Evolutionary conservation across 2,888 invertebrate genomes (phyloP).

Genomic region (Troides aeacus): DNA sequence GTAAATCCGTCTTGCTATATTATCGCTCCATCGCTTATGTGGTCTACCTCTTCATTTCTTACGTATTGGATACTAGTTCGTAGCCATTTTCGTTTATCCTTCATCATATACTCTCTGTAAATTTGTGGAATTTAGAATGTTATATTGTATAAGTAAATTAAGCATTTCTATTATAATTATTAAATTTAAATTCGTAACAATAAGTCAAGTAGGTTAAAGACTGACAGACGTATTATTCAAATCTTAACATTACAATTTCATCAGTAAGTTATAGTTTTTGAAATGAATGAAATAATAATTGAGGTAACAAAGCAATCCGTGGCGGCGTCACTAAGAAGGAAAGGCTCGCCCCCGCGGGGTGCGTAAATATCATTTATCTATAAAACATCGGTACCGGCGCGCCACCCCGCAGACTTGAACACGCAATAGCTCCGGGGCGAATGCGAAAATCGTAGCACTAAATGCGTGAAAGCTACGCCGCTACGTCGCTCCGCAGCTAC

Average conservation of each 20-base stretch:
- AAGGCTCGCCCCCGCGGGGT: conserved; percentile 17
- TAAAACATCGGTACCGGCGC: conserved; percentile 33
- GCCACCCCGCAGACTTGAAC: conserved; percentile 25
- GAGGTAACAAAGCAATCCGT: neutral
- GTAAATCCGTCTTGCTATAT: no score
- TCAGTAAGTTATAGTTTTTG: neutral
- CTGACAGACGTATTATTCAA: no score
- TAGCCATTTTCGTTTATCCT: no score
- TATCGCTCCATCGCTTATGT: no score
- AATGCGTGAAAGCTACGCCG: conserved; percentile 35
- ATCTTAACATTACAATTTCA: neutral
- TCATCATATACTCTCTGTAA: no score
- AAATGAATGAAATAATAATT: conserved; percentile 2
- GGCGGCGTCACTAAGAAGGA: neutral
- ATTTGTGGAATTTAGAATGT: no score
- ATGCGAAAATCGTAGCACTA: conserved; percentile 38
- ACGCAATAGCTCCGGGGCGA: conserved; percentile 42
- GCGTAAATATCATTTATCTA: conserved; percentile 32
- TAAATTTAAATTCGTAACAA: no score
- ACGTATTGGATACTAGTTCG: no score
- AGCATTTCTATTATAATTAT: no score
- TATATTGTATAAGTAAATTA: no score
- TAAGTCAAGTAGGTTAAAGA: no score
- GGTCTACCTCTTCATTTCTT: no score
- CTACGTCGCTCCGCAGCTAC: conserved; percentile 53